phyloP scores from a whole-genome alignment of 2,113 vertebrate species.

The Plecotus auritus region DNA sequence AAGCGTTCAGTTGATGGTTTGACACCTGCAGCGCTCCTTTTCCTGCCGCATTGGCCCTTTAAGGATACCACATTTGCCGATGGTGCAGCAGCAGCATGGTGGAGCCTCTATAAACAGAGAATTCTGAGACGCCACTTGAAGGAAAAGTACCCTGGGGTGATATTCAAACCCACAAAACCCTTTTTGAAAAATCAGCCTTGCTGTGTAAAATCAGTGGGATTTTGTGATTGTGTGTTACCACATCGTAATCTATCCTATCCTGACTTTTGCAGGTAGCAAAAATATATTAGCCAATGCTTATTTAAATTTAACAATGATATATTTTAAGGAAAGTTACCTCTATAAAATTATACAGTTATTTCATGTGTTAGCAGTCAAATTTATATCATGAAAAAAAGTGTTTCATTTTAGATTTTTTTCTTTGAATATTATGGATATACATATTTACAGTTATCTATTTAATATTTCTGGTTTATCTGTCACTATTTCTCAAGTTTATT shows the following conservation, averaged over 20 bases:
- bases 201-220: neutral
- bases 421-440: neutral
- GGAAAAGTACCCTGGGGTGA: neutral
- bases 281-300: neutral
- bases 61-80: neutral
- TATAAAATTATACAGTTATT: neutral
- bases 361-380: neutral
- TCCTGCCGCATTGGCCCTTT: neutral
- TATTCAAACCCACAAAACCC: neutral
- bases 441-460: neutral
- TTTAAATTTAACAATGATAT: neutral
- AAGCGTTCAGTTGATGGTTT: neutral
- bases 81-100: rapidly evolving
- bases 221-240: neutral
- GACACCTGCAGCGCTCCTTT: neutral
- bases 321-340: neutral
- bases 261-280: neutral
- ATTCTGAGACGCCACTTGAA: neutral
- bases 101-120: rapidly evolving
- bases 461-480: neutral
- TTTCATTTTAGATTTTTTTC: neutral
- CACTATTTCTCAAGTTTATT: neutral
- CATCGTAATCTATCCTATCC: neutral
- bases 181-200: neutral
- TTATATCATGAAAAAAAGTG: neutral